phyloP scores from a whole-genome alignment of 1,140 invertebrate genomes.

The Stegodyphus dumicola region DNA sequence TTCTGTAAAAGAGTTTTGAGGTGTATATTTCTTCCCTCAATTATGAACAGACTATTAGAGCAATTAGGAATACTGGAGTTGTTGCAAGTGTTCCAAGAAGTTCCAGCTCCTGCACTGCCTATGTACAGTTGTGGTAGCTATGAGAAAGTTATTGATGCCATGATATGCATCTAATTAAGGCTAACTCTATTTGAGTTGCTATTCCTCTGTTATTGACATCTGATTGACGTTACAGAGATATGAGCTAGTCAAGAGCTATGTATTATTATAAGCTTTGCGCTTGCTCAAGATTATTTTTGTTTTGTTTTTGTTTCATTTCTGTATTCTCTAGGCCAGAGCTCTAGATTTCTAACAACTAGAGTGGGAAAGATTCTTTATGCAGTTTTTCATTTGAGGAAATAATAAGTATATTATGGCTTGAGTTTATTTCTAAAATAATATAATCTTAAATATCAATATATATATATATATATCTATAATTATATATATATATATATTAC shows the following conservation, averaged over 20 bases:
- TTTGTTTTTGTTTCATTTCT: background rate
- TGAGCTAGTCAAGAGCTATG: slow-evolving; percentile 56
- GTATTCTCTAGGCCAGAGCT: background rate
- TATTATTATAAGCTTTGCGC: slow-evolving; percentile 43
- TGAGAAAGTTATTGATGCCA: slow-evolving; percentile 44
- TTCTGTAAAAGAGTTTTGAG: slow-evolving; percentile 6
- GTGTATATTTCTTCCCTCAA: slow-evolving; percentile 44
- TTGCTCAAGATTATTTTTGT: slow-evolving; percentile 21
- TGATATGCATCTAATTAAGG: slow-evolving; percentile 25
- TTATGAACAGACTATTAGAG: slow-evolving; percentile 28
- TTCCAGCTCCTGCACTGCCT: slow-evolving; percentile 60
- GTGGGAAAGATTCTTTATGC: slow-evolving; percentile 12
- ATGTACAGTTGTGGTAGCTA: slow-evolving; percentile 60
- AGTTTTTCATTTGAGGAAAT: slow-evolving; percentile 5
- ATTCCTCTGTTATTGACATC: slow-evolving; percentile 31
- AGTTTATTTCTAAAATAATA: background rate
- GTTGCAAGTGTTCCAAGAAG: slow-evolving; percentile 49
- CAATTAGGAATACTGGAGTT: slow-evolving; percentile 38
- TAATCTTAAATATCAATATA: too few relatives aligned
- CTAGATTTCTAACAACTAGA: slow-evolving; percentile 24
- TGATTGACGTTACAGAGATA: slow-evolving; percentile 22
- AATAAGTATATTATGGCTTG: background rate
- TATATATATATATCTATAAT: too few relatives aligned
- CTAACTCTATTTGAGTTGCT: slow-evolving; percentile 37
- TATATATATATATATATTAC: too few relatives aligned